Evolutionary conservation across 2,888 invertebrate genomes (phyloP).

Genomic region (Galeruca laticollis): DNA sequence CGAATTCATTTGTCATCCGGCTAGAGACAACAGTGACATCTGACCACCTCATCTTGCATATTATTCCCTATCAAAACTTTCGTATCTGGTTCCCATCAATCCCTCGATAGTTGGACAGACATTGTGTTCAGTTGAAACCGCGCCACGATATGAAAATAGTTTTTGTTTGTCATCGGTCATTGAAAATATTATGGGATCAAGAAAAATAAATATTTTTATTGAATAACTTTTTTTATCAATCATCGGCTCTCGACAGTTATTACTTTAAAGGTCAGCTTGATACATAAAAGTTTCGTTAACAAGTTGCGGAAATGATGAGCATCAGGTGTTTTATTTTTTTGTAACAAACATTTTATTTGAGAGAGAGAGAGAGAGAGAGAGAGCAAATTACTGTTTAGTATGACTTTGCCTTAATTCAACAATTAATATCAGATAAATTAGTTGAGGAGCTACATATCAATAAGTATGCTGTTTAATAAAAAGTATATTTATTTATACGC

Average conservation of each 20-base stretch:
- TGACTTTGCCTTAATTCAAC: too few relatives aligned
- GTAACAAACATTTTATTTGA: not conserved
- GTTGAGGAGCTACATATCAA: too few relatives aligned
- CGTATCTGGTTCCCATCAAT: conserved; percentile 56
- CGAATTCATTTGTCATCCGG: conserved; percentile 66
- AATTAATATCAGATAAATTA: too few relatives aligned
- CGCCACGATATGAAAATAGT: conserved; percentile 35
- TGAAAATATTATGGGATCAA: conserved; percentile 26
- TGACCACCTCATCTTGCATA: conserved; percentile 63
- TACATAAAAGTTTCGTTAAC: not conserved
- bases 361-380: not conserved
- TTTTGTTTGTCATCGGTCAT: conserved; percentile 34
- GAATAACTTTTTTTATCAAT: conserved; percentile 17
- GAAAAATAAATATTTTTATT: conserved; percentile 28
- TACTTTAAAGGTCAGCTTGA: not conserved
- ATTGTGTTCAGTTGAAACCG: conserved; percentile 35
- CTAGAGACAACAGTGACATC: conserved; percentile 64
- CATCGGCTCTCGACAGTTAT: conserved; percentile 1
- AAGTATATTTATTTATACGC: too few relatives aligned
- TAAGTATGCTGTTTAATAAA: too few relatives aligned
- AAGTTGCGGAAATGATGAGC: not conserved
- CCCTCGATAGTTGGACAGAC: conserved; percentile 49
- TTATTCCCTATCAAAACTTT: conserved; percentile 52
- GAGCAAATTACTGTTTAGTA: too few relatives aligned
- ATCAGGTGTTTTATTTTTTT: not conserved